phyloP scores from a whole-genome alignment of 2,888 invertebrate species.

The Fabriciana adippe region DNA sequence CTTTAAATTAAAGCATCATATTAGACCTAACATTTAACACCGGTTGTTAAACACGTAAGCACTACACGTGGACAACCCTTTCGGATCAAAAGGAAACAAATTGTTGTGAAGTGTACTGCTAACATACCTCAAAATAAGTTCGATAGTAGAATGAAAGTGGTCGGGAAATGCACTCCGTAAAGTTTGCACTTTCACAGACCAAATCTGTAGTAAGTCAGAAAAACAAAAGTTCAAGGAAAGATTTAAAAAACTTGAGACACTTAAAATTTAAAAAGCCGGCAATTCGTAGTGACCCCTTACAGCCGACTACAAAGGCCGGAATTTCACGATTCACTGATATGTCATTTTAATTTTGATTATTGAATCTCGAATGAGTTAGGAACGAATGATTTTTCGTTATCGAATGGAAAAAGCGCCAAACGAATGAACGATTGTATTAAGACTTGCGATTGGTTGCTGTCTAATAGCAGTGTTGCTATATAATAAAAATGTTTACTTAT shows the following conservation, averaged over 20 bases:
- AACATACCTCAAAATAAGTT: conserved; percentile 70
- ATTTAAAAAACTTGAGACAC: conserved; percentile 50
- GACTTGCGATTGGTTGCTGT: conserved; percentile 21
- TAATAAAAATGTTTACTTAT: conserved; percentile 2
- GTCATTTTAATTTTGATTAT: background rate
- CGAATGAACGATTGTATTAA: background rate
- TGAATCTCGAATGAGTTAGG: conserved; percentile 15
- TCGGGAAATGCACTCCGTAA: conserved; percentile 54
- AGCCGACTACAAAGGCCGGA: conserved; percentile 70
- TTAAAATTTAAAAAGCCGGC: conserved; percentile 69
- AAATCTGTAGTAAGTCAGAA: conserved; percentile 45
- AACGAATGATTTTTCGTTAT: background rate
- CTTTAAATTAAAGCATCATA: background rate
- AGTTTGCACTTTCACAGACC: conserved; percentile 64
- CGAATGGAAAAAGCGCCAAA: background rate
- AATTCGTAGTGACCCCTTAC: conserved; percentile 63
- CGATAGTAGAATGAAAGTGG: conserved; percentile 58
- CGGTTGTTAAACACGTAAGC: conserved; percentile 42
- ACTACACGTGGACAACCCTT: conserved; percentile 56
- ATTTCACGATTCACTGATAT: conserved; percentile 63
- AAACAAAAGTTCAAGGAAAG: conserved; percentile 49
- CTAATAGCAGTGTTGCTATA: conserved; percentile 19
- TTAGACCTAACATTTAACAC: background rate
- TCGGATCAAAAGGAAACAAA: conserved; percentile 47
- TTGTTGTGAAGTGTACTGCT: conserved; percentile 46